phyloP scores from a whole-genome alignment of 2,113 vertebrate species.

The Stigmatopora nigra region DNA sequence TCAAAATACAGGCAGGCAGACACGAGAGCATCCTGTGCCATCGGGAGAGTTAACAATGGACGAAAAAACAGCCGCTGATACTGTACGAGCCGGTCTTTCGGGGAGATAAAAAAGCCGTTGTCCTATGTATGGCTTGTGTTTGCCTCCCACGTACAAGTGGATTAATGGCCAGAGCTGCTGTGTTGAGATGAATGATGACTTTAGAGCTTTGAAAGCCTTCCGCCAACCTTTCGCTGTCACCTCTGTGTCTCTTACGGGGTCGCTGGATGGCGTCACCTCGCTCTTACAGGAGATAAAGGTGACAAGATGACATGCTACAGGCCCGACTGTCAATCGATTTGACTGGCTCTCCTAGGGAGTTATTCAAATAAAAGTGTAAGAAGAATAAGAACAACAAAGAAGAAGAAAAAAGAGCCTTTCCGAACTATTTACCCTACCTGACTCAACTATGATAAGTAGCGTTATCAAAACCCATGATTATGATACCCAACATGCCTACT shows the following conservation, averaged over 20 bases:
- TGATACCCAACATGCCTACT: conserved; percentile 21
- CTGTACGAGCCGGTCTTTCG: conserved; percentile 36
- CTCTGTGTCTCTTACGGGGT: conserved; percentile 39
- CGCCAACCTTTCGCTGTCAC: conserved; percentile 47
- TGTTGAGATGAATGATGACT: conserved; percentile 60
- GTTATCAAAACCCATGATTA: conserved; percentile 54
- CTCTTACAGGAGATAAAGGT: conserved; percentile 42
- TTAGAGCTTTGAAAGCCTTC: conserved; percentile 35
- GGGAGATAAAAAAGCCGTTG: conserved; percentile 36
- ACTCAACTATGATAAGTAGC: conserved; percentile 36
- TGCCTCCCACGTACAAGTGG: conserved; percentile 37
- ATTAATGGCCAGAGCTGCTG: conserved; percentile 50
- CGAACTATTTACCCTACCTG: neutral
- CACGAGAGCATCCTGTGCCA: conserved; percentile 42
- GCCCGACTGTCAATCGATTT: conserved; percentile 17
- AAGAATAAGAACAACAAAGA: too few species aligned
- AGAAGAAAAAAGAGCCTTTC: neutral
- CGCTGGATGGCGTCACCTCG: conserved; percentile 51
- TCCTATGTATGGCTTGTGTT: conserved; percentile 19
- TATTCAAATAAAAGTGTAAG: neutral
- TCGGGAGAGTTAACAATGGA: conserved; percentile 39
- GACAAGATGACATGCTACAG: conserved; percentile 32
- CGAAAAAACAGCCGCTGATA: conserved; percentile 38
- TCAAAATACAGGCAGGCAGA: conserved; percentile 51
- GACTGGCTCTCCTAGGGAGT: neutral